Percentiles rank a stretch among this genome's conserved stretches.
Evolutionary conservation across 2,888 invertebrate genomes (phyloP).

Genomic region (Taphrorychus bicolor): DNA sequence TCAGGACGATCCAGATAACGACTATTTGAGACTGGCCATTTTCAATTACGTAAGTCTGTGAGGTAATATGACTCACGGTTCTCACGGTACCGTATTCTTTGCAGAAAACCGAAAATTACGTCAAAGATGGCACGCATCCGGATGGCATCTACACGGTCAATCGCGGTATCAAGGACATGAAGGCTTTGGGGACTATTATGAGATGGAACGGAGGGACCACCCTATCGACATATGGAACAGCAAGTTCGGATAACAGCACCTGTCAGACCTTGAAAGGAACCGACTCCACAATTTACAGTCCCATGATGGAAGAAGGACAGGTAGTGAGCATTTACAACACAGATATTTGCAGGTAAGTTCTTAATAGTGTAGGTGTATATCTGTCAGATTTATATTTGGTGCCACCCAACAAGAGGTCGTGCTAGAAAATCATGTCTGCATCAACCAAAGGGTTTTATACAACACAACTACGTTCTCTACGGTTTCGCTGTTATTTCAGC

Average conservation of each 20-base stretch:
- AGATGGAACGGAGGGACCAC: slow-evolving; percentile 58
- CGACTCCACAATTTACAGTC: slow-evolving; percentile 69
- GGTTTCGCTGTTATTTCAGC: too few relatives aligned
- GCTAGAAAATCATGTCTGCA: too few relatives aligned
- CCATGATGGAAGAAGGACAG: slow-evolving; percentile 63
- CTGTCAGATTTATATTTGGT: too few relatives aligned
- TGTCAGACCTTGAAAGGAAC: slow-evolving; percentile 65
- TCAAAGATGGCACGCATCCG: slow-evolving; percentile 49
- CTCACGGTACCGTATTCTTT: neutral
- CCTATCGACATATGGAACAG: slow-evolving; percentile 56
- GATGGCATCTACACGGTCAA: slow-evolving; percentile 64
- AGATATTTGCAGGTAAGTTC: slow-evolving; percentile 71
- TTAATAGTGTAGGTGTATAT: neutral
- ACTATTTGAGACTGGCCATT: slow-evolving; percentile 39
- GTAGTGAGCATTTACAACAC: slow-evolving; percentile 65
- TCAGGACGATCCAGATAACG: slow-evolving; percentile 11
- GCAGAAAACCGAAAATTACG: slow-evolving; percentile 47
- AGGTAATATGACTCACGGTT: neutral
- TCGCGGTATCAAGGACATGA: slow-evolving; percentile 62
- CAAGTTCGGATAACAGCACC: slow-evolving; percentile 43
- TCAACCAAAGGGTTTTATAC: too few relatives aligned
- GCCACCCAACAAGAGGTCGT: too few relatives aligned
- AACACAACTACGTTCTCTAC: too few relatives aligned
- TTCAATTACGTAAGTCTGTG: slow-evolving; percentile 45
- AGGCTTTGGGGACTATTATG: slow-evolving; percentile 61